A percentile compares a stretch with the other conserved stretches of the same genome.
phyloP scores from a whole-genome alignment of 2,888 invertebrate species.

The Microctonus hyperodae region DNA sequence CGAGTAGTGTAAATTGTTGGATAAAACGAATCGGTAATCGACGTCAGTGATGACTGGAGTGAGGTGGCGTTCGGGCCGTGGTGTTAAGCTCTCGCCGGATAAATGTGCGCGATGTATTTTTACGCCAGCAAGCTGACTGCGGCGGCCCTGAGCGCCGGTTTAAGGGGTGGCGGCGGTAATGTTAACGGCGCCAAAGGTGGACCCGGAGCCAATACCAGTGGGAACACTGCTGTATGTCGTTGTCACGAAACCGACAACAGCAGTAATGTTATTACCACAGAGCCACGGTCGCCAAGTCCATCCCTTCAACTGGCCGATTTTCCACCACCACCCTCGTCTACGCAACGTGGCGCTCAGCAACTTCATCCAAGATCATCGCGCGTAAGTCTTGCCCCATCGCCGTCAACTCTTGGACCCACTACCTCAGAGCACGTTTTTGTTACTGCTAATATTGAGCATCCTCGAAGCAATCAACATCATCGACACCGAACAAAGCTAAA shows the following conservation, averaged over 20 bases:
- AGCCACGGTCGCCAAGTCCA: constrained; percentile 37
- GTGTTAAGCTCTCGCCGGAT: constrained; percentile 60
- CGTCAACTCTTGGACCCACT: constrained; percentile 32
- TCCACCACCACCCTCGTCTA: constrained; percentile 36
- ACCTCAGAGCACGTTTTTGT: constrained; percentile 55
- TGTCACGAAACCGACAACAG: constrained; percentile 52
- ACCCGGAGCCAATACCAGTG: constrained; percentile 58
- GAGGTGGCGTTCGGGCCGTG: constrained; percentile 59
- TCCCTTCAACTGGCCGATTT: constrained; percentile 34
- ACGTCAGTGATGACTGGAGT: constrained; percentile 61
- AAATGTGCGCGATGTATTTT: constrained; percentile 72
- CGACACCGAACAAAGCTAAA: constrained; percentile 58
- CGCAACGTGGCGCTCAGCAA: constrained; percentile 32
- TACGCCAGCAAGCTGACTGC: constrained; percentile 75
- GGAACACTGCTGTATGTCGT: constrained; percentile 62
- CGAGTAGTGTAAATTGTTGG: constrained; percentile 37
- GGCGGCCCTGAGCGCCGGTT: constrained; percentile 69
- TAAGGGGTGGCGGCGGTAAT: constrained; percentile 61
- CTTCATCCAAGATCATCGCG: constrained; percentile 35
- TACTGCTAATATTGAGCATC: constrained; percentile 50
- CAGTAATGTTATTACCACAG: constrained; percentile 24
- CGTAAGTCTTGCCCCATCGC: constrained; percentile 34
- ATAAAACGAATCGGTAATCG: constrained; percentile 34
- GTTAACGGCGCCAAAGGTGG: constrained; percentile 50
- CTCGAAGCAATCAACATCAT: constrained; percentile 54